These are phyloP conservation scores for Neosilurus hyrtlii DNA, from an alignment of 2,797 vertebrate species.

Conservation along the genomic window DNA sequence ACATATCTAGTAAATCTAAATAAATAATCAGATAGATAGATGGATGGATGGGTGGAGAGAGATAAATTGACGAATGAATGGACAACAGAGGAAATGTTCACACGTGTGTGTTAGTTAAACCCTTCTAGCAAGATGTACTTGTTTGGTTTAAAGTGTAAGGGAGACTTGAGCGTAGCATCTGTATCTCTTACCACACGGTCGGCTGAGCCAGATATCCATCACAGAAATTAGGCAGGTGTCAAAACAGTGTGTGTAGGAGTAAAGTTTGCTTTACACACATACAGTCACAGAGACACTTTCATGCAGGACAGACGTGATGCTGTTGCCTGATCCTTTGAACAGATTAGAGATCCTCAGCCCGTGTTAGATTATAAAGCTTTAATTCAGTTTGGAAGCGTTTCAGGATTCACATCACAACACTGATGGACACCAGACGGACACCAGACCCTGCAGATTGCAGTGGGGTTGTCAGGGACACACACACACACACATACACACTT, in stretches of 20 bases:
- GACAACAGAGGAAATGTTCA: not conserved
- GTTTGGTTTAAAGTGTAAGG: not conserved
- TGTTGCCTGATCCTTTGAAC: slow-evolving; percentile 41
- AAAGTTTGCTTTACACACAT: not conserved
- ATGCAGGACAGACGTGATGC: slow-evolving; percentile 1
- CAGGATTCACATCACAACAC: not conserved
- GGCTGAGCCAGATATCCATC: slow-evolving; percentile 27
- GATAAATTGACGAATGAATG: no score
- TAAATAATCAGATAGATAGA: no score
- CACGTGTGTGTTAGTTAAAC: not conserved
- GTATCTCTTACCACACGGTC: not conserved
- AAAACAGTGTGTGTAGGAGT: not conserved
- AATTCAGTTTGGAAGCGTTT: slow-evolving; percentile 33
- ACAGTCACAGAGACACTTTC: not conserved
- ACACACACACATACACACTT: not conserved
- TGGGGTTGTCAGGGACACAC: no score
- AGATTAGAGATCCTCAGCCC: slow-evolving; percentile 39
- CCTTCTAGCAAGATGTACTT: not conserved
- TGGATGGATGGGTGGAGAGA: not conserved
- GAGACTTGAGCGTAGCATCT: not conserved
- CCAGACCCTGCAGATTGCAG: not conserved
- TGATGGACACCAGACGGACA: slow-evolving; percentile 6
- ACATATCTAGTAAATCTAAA: no score
- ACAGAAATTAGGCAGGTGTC: slow-evolving; percentile 27
- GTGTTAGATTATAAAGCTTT: slow-evolving; percentile 36